These are phyloP conservation scores for Oryzias javanicus DNA, from an alignment of 2,113 vertebrate species.

Conservation along the genomic window DNA sequence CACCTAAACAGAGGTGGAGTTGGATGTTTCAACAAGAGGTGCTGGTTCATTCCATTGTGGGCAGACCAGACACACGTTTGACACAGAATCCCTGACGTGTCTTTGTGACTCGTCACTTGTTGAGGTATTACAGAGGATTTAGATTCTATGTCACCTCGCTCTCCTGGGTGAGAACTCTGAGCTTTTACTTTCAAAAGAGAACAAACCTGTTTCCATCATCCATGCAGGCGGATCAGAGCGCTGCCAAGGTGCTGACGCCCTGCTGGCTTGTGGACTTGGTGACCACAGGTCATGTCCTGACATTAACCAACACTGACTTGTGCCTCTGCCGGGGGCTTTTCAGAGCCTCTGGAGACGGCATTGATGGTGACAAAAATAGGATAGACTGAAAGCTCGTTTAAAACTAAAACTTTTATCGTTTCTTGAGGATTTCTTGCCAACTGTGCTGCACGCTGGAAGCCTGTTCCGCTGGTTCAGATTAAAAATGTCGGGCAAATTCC, in stretches of 20 bases:
- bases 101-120: too few relatives aligned
- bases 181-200: too few relatives aligned
- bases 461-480: constrained; percentile 19
- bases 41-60: neutral
- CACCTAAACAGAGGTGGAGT: constrained; percentile 20
- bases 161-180: neutral
- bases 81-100: too few relatives aligned
- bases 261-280: constrained; percentile 7
- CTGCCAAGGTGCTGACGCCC: constrained; percentile 33
- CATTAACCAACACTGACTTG: constrained; percentile 5
- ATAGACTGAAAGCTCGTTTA: constrained; percentile 23
- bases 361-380: constrained; percentile 6
- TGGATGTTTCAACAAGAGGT: constrained; percentile 7
- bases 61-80: too few relatives aligned
- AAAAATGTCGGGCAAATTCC: constrained; percentile 24
- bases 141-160: neutral
- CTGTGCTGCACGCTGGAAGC: neutral
- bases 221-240: constrained; percentile 1
- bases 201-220: neutral
- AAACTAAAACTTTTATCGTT: constrained; percentile 30
- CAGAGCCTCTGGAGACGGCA: constrained; percentile 16
- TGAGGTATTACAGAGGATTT: too few relatives aligned
- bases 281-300: constrained; percentile 34
- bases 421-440: constrained; percentile 11
- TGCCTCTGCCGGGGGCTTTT: constrained; percentile 14